These are phyloP conservation scores for Alosa sapidissima DNA, from an alignment of 2,797 vertebrate species.

Conservation along the genomic window DNA sequence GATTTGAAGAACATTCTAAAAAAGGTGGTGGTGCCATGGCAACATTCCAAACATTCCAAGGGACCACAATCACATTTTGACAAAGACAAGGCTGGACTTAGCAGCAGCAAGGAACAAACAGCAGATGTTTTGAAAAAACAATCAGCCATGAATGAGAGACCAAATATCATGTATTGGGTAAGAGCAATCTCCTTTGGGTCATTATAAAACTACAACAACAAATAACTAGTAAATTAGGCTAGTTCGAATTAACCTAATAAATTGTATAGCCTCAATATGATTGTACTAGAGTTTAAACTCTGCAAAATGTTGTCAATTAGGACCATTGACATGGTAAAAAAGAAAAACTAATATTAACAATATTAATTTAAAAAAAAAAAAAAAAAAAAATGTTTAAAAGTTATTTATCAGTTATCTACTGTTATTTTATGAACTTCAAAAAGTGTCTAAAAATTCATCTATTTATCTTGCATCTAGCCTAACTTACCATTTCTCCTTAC, in stretches of 20 bases:
- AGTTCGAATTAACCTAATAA: not conserved
- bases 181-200: not conserved
- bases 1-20: too few species aligned
- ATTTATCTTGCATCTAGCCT: too few species aligned
- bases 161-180: not conserved
- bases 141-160: not conserved
- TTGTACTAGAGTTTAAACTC: not conserved
- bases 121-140: not conserved
- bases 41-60: not conserved
- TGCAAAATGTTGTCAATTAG: too few species aligned
- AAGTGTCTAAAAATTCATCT: too few species aligned
- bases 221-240: not conserved
- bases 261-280: not conserved
- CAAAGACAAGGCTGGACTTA: not conserved
- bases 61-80: not conserved
- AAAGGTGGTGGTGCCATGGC: not conserved
- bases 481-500: too few species aligned
- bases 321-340: too few species aligned
- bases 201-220: not conserved
- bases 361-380: too few species aligned
- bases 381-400: too few species aligned
- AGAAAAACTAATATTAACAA: too few species aligned
- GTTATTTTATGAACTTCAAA: too few species aligned
- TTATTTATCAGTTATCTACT: too few species aligned
- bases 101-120: not conserved